Evolutionary conservation across 2,113 vertebrate genomes (phyloP).

Genomic region (Otus sunia): DNA sequence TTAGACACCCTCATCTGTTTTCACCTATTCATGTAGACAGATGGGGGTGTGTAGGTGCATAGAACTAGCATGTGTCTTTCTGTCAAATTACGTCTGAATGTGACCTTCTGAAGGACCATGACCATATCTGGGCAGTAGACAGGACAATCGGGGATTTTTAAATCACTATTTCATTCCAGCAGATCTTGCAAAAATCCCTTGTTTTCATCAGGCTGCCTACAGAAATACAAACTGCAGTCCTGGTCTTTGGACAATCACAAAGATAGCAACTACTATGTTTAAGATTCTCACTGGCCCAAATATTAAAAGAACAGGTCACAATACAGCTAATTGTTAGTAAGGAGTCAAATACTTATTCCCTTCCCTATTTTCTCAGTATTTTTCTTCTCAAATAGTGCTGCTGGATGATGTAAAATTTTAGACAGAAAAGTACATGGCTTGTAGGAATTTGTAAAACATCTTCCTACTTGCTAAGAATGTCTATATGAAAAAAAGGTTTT

Average conservation of each 20-base stretch:
- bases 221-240: not conserved
- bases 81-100: not conserved
- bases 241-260: not conserved
- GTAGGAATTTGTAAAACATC: not conserved
- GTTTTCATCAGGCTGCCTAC: not conserved
- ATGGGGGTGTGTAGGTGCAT: accelerated
- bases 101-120: not conserved
- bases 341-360: not conserved
- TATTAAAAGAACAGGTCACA: not conserved
- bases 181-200: not conserved
- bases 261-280: not conserved
- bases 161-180: not conserved
- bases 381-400: not conserved
- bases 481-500: not conserved
- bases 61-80: not conserved
- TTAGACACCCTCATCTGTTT: not conserved
- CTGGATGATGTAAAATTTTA: not conserved
- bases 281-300: not conserved
- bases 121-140: not conserved
- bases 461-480: not conserved
- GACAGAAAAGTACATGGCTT: not conserved
- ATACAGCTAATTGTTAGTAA: not conserved
- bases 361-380: not conserved
- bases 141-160: not conserved
- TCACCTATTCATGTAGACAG: not conserved